phyloP scores from a whole-genome alignment of 1,140 invertebrate genomes.

The Ectropis grisescens region DNA sequence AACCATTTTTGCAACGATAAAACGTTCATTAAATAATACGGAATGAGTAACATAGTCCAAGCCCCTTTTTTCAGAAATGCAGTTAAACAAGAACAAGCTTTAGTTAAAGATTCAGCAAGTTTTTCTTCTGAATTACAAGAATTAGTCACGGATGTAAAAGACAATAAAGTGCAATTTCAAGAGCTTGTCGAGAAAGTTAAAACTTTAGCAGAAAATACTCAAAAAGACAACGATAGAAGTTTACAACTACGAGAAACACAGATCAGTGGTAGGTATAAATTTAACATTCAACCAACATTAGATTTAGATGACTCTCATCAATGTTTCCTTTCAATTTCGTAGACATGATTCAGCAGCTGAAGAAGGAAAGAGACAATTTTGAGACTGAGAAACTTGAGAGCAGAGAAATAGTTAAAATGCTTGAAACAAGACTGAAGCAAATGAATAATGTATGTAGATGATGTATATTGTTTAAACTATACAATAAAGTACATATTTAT shows the following conservation, averaged over 20 bases:
- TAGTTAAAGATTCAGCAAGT: slow-evolving; percentile 45
- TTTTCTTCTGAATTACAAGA: slow-evolving; percentile 43
- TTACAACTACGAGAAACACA: slow-evolving; percentile 43
- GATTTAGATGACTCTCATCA: too few species aligned
- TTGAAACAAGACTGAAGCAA: slow-evolving; percentile 52
- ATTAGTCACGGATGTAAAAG: slow-evolving; percentile 34
- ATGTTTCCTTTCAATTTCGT: too few species aligned
- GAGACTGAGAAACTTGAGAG: slow-evolving; percentile 48
- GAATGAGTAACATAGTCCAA: too few species aligned
- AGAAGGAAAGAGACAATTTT: slow-evolving; percentile 44
- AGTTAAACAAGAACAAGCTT: slow-evolving; percentile 48
- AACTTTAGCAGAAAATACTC: slow-evolving; percentile 24
- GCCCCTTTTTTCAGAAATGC: slow-evolving; percentile 44
- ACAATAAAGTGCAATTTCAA: slow-evolving; percentile 34
- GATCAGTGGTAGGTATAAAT: slow-evolving; percentile 27
- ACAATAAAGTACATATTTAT: too few species aligned
- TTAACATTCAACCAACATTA: too few species aligned
- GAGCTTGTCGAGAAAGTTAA: slow-evolving; percentile 35
- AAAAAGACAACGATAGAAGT: slow-evolving; percentile 28
- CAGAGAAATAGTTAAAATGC: slow-evolving; percentile 39
- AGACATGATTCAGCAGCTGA: slow-evolving; percentile 51
- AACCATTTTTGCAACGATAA: too few species aligned
- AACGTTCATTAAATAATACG: too few species aligned
- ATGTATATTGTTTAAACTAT: too few species aligned
- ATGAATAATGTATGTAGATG: slow-evolving; percentile 46